Conservation (phyloP, 92 coral and sea anemone genomes). For the Desmophyllum pertusum region DNA sequence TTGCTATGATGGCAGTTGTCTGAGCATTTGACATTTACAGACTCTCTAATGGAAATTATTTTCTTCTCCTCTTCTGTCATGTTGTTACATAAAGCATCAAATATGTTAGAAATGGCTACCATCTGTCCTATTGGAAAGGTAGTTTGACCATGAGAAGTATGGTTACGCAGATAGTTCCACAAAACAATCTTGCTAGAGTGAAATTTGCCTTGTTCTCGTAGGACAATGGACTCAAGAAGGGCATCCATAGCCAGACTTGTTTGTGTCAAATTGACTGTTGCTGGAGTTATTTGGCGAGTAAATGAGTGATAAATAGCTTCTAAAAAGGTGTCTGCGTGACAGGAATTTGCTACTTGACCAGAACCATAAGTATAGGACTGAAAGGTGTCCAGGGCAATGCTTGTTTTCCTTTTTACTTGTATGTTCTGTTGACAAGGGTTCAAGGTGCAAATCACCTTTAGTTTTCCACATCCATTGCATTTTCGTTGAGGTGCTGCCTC, state of each 20-base stretch:
- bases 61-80: not conserved
- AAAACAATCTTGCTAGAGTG: not conserved
- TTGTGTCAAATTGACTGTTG: not conserved
- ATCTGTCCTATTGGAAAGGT: not conserved
- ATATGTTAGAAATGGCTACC: not conserved
- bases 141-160: not conserved
- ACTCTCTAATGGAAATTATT: not conserved
- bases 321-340: slow-evolving; percentile 15
- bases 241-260: slow-evolving; percentile 16
- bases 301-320: slow-evolving; percentile 9
- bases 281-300: not conserved
- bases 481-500: not conserved
- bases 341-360: not conserved
- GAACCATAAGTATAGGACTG: slow-evolving; percentile 4
- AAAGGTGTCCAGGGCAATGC: not conserved
- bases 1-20: not conserved
- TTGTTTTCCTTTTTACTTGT: not conserved
- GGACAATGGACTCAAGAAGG: not conserved
- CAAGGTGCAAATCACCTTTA: not conserved
- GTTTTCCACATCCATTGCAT: not conserved
- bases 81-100: not conserved
- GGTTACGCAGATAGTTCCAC: not conserved
- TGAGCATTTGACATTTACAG: slow-evolving; percentile 16
- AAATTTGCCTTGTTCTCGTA: not conserved
- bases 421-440: slow-evolving; percentile 1